Base-by-base conservation (phyloP, 2,797 vertebrate genomes). In the Sebastes nivosus region DNA sequence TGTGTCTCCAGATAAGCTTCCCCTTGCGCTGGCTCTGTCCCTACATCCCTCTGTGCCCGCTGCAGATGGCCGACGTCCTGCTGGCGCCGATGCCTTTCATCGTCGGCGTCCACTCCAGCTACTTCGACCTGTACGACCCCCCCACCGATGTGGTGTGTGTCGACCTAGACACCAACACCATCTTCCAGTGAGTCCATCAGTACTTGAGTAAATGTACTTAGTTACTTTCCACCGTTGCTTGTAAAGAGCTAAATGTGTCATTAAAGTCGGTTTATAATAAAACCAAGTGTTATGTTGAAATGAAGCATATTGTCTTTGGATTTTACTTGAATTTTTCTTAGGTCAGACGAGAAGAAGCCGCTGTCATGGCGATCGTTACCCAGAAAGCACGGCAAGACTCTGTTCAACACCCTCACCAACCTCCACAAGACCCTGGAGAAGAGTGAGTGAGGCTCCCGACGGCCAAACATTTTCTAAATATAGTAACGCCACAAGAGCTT, bases 51-150 rank as follows among this genome's bases (percentile, higher is more conserved):
- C 95, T 99, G 88, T 99, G 98, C 88, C 98, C 98, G 0, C 96
- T 99, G 90, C 95, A 96, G 86, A 95, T 98, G 95, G 97, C 97
- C 1, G 98, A 97, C 1, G 97, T 99, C 83, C 94, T 99, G 75
- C 95, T 96, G 18, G 98, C 98, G 7, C 98, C 98, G 0, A 97
- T 98, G 94, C 98, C 98, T 67, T 99, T 99, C 95, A 97, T 99
- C 5, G 98, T 99, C 85, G 98, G 98, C 7, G 95, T 99, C 82
- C 97, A 99, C 95, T 99, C 98, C 92, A 98, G 97, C 93, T 98
- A 98, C 94, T 99, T 99, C 2, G 98, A 99, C 93, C 95, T 98
- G 63, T 96, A 98, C 0, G 97, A 98, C 90, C 98, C 97, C 0
- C 98, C 98, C 1, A 83, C 92, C 0, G 97, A 99, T 0, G 97